These are phyloP conservation scores for Seriola dumerili DNA, from an alignment of 2,113 vertebrate genomes.

Conservation along the genomic window DNA sequence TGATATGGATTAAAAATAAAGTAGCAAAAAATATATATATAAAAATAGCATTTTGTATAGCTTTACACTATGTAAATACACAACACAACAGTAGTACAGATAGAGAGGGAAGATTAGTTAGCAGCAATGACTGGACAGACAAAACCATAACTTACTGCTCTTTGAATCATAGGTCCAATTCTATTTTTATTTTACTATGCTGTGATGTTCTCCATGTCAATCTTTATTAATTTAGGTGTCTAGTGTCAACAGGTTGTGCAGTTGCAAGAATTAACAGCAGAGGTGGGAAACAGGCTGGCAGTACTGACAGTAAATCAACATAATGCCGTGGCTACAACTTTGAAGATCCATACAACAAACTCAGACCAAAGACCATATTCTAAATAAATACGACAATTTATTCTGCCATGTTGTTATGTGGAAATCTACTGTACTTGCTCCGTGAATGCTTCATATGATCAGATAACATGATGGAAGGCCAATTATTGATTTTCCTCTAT, in stretches of 20 bases:
- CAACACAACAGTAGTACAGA: slow-evolving; percentile 6
- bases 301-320: not conserved
- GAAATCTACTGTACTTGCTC: not conserved
- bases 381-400: not conserved
- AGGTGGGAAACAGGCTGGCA: not conserved
- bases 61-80: slow-evolving; percentile 24
- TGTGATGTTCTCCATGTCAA: slow-evolving; percentile 3
- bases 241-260: not conserved
- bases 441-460: not conserved
- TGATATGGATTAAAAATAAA: slow-evolving; percentile 49
- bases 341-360: not conserved
- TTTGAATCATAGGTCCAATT: not conserved
- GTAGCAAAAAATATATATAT: too few species aligned
- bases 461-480: not conserved
- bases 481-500: not conserved
- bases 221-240: slow-evolving; percentile 2
- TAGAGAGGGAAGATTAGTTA: not conserved
- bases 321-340: not conserved
- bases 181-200: not conserved
- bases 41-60: slow-evolving; percentile 38
- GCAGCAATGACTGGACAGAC: not conserved
- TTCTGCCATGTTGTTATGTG: not conserved
- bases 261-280: not conserved
- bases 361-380: too few species aligned
- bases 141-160: not conserved